phyloP scores from a whole-genome alignment of 2,113 vertebrate genomes.

The Sturnira hondurensis region DNA sequence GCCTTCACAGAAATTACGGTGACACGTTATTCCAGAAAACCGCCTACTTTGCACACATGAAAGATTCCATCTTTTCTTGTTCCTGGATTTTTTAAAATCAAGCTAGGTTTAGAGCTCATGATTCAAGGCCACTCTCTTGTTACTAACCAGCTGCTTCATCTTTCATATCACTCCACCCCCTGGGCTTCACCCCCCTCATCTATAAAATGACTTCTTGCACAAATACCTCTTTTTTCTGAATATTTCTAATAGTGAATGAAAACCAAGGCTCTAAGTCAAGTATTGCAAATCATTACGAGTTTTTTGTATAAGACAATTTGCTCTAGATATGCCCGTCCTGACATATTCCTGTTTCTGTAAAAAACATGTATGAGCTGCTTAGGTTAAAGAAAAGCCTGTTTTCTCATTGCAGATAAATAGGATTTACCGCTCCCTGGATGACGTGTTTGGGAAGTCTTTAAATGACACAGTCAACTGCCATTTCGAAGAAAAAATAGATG shows the following conservation, averaged over 20 bases:
- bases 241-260: conserved; percentile 19
- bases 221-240: background rate
- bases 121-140: background rate
- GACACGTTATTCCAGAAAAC: conserved; percentile 18
- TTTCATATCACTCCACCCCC: background rate
- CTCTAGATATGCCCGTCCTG: background rate
- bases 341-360: conserved; percentile 40
- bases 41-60: background rate
- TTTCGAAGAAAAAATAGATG: conserved; percentile 65
- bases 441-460: conserved; percentile 58
- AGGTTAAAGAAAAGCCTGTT: conserved; percentile 39
- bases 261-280: background rate
- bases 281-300: background rate
- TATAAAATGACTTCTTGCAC: background rate
- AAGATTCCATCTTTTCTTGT: background rate
- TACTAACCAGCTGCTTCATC: background rate
- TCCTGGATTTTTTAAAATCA: conserved; percentile 3
- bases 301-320: background rate
- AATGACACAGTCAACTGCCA: conserved; percentile 39
- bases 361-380: conserved; percentile 1
- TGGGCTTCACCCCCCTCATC: background rate
- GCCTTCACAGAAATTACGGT: background rate
- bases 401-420: conserved; percentile 37
- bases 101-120: background rate
- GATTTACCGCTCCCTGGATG: conserved; percentile 4